phyloP scores from a whole-genome alignment of 2,888 invertebrate genomes.

The Cryptus armator region DNA sequence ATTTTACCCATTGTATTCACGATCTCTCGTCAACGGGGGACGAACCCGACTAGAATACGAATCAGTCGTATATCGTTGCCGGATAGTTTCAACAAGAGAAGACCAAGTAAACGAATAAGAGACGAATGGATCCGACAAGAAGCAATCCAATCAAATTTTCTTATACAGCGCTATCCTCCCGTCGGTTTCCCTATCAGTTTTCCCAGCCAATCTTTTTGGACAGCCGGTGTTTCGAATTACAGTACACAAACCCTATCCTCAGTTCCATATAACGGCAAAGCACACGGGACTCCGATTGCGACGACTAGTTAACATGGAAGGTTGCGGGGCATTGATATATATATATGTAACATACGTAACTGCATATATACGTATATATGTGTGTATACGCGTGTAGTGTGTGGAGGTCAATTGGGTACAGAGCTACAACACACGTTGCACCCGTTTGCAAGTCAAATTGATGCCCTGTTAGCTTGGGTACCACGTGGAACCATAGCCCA shows the following conservation, averaged over 20 bases:
- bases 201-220: constrained; percentile 9
- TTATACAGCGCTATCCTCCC: not conserved
- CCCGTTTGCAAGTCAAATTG: constrained; percentile 62
- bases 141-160: constrained; percentile 3
- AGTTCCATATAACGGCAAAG: constrained; percentile 16
- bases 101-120: not conserved
- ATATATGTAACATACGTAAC: not conserved
- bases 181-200: constrained; percentile 2
- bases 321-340: constrained; percentile 15
- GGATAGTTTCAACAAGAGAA: constrained; percentile 10
- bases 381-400: not conserved
- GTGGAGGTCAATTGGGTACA: constrained; percentile 46
- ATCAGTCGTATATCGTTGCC: constrained; percentile 24
- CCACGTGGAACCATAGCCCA: constrained; percentile 44
- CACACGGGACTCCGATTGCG: constrained; percentile 31
- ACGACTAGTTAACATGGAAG: constrained; percentile 44
- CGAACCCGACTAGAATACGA: constrained; percentile 29
- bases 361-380: constrained; percentile 8
- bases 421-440: constrained; percentile 42
- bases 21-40: not conserved
- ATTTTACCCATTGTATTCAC: constrained; percentile 25
- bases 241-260: constrained; percentile 1
- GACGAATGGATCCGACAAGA: not conserved
- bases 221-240: constrained; percentile 41
- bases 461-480: constrained; percentile 44